Percentiles rank a stretch among this genome's conserved stretches.
These are phyloP conservation scores for Thamnophis sirtalis DNA, from an alignment of 2,113 vertebrate genomes.

Conservation along the genomic window DNA sequence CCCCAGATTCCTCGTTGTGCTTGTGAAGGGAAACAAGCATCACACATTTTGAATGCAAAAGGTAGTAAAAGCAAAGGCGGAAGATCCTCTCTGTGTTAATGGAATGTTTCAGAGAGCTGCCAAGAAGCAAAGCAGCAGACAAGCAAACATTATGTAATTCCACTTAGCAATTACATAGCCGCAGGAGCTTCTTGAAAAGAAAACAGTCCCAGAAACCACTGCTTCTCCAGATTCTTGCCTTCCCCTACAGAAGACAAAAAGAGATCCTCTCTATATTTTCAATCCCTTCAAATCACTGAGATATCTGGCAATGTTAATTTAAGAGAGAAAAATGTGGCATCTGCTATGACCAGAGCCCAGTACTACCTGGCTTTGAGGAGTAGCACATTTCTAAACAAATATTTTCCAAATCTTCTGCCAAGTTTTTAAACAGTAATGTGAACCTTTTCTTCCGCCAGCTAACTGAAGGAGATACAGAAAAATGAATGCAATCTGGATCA, in stretches of 20 bases:
- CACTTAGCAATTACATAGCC: slow-evolving; percentile 20
- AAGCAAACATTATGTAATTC: slow-evolving; percentile 8
- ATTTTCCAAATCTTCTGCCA: neutral
- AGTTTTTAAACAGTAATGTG: neutral
- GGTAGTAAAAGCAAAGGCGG: neutral
- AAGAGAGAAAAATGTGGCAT: neutral
- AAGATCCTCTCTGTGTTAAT: neutral
- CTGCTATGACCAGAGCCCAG: neutral
- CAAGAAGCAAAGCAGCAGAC: neutral
- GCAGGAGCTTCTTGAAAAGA: neutral
- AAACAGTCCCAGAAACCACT: neutral
- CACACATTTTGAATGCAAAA: neutral
- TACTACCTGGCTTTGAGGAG: neutral
- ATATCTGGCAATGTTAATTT: neutral
- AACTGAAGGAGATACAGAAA: neutral
- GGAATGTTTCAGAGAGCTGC: slow-evolving; percentile 8
- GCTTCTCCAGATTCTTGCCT: neutral
- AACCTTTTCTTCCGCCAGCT: neutral
- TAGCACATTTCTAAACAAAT: neutral
- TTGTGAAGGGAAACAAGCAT: neutral
- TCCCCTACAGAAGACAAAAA: neutral
- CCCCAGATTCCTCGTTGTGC: neutral
- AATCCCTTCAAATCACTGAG: neutral
- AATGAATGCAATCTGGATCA: neutral
- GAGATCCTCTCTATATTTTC: neutral